phyloP scores from a whole-genome alignment of 2,888 invertebrate genomes.

The Chalcosyrphus nemorum region DNA sequence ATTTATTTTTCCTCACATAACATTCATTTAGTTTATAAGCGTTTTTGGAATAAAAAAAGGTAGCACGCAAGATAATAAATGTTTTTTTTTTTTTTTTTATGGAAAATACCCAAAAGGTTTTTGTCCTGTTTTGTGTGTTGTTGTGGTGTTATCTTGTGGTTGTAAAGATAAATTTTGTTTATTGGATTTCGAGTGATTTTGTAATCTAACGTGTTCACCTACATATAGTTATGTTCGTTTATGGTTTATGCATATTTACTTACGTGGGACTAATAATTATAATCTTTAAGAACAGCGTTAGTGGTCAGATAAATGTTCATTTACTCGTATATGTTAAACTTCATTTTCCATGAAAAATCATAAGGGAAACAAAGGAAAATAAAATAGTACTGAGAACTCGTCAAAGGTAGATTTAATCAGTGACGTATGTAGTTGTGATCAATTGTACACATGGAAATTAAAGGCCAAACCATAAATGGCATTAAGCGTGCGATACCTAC shows the following conservation, averaged over 20 bases:
- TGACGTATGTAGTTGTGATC: too few relatives aligned
- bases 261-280: conserved; percentile 4
- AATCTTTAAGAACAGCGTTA: conserved; percentile 29
- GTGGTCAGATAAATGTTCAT: conserved; percentile 50
- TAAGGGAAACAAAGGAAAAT: too few relatives aligned
- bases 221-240: not conserved
- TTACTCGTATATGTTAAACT: conserved; percentile 10
- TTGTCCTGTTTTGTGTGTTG: conserved; percentile 44
- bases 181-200: not conserved
- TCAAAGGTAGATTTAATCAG: too few relatives aligned
- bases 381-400: too few relatives aligned
- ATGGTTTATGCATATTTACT: not conserved
- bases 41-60: conserved; percentile 18
- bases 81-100: conserved; percentile 11
- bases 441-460: too few relatives aligned
- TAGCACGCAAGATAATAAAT: conserved; percentile 24
- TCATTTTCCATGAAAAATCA: not conserved
- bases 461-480: too few relatives aligned
- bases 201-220: not conserved
- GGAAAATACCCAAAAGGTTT: conserved; percentile 45
- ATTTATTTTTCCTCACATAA: conserved; percentile 46
- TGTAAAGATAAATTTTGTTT: not conserved
- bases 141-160: conserved; percentile 5
- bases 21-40: conserved; percentile 60
- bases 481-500: too few relatives aligned